Conservation (phyloP, 2,113 vertebrate species). For the Prochilodus magdalenae region DNA sequence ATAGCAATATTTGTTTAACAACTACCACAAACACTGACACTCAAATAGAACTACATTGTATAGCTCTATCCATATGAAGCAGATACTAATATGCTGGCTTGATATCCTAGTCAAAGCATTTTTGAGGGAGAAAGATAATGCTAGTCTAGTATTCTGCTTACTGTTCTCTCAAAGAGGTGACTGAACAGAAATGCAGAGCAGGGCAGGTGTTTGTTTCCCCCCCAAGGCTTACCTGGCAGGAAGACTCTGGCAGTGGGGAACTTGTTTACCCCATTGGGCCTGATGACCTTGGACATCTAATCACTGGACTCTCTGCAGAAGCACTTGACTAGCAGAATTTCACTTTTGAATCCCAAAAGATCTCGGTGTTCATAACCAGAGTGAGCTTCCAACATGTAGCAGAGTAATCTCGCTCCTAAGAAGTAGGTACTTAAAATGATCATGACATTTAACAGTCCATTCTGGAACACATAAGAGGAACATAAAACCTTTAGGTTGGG, state of each 20-base stretch:
- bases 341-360: background rate
- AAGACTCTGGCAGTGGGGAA: background rate
- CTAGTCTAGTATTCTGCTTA: conserved; percentile 16
- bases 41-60: no score
- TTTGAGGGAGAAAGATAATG: background rate
- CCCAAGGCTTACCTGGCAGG: conserved; percentile 1
- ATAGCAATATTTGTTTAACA: no score
- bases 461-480: no score
- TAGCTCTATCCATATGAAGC: background rate
- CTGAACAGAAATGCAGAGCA: background rate
- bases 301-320: background rate
- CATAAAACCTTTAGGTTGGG: no score
- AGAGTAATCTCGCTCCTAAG: background rate
- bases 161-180: background rate
- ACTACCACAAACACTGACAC: no score
- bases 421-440: background rate
- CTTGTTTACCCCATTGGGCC: background rate
- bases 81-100: background rate
- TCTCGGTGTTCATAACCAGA: background rate
- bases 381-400: background rate
- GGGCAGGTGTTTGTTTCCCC: background rate
- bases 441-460: background rate
- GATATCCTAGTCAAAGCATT: background rate
- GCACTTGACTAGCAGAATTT: conserved; percentile 7
- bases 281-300: background rate